Base-by-base conservation (phyloP, 2,888 invertebrate species). In the Gari tellinella region DNA sequence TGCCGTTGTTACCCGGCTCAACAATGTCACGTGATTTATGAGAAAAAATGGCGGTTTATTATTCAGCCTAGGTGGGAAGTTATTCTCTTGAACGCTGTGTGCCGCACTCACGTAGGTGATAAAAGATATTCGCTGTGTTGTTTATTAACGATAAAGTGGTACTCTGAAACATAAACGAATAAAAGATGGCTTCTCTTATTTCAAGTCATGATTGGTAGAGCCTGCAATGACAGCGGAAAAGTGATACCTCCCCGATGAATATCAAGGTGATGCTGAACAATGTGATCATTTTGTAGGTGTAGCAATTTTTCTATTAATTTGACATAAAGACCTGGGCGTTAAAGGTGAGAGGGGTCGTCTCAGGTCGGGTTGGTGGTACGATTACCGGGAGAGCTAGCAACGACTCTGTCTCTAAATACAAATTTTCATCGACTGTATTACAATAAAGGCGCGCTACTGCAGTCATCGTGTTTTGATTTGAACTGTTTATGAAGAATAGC, bases 131-230 rank as follows among this genome's bases (percentile, higher is more conserved):
- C 53, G 67, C 63, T 67, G 58, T 67, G 66, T 73, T 73, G 73
- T 73, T 73, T 73, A 73, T 73, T 67, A 67, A 48, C 73, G 61
- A 51, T 67, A 73, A 73, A 73, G 31, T 73, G 67, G 67, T 63
- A 73, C 62, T 41, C 63, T 31, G 52, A 48, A 45, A 62, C 61
- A 66, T 67, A 63, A 67, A 73, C 43, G 66, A 26, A 67, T 53
- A 66, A 63, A 73, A 65, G 57, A 40, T 57, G 26, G 45, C 61
- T 37, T 73, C 67, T 43, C 37, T 40, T 73, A 67, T 63, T 67
- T 62, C 41, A 51, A 52, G 37, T 31, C 31, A 31, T 56, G 46
- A 55, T 48, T 57, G 26, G 46, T 23, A 38, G 31, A 23, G 58
- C 17, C 43, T 57, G 55, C 26, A 51, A 37, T 26, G 48, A 48